Base-by-base conservation (phyloP, 2,113 vertebrate species). In the Mustela lutreola region DNA sequence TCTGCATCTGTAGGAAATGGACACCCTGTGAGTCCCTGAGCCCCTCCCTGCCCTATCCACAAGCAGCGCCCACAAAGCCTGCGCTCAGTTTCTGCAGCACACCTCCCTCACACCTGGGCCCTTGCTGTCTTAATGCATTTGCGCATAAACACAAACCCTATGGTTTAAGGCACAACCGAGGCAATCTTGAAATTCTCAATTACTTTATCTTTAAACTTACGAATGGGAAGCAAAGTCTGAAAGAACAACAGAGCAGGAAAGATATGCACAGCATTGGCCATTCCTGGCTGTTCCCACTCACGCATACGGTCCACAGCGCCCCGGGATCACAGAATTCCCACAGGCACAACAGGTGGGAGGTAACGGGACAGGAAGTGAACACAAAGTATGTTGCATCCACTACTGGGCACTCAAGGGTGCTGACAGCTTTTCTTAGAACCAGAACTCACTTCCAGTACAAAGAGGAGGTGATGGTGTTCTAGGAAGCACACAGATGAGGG, bases 11-110 rank as follows among this genome's bases (percentile, higher is more conserved):
- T 60, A 91, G 33, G 33, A 50, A 28, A 16, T 2, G 1, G 60
- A 12, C 0, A 0, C 18, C 26, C 31, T 10, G 0, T 28, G 56
- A 42, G 15, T 70, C 71, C 60, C 28, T 7, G 63, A 50, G 53
- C 63, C 19, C 5, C 62, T 36, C 15, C 5, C 48, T 39, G n/a
- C 21, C 7, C 26, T n/a, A 21, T 15, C n/a, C 50, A 60, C 67
- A 26, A 0, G 0, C 39, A 26, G 3, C 10, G 14, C 31, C 15
- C 36, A 9, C 14, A 1, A 56, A 48, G 84, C 48, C 24, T 24
- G 1, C 2, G 7, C 62, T 21, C 11, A 5, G 62, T 36, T 73
- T 31, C 63, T 28, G 31, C 14, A 45, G 48, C 5, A 33, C n/a
- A 6, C 31, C 18, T 11, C 3, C 50, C 42, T 24, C 16, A 5